phyloP scores from a whole-genome alignment of 2,888 invertebrate species.

The Agrotis ipsilon region DNA sequence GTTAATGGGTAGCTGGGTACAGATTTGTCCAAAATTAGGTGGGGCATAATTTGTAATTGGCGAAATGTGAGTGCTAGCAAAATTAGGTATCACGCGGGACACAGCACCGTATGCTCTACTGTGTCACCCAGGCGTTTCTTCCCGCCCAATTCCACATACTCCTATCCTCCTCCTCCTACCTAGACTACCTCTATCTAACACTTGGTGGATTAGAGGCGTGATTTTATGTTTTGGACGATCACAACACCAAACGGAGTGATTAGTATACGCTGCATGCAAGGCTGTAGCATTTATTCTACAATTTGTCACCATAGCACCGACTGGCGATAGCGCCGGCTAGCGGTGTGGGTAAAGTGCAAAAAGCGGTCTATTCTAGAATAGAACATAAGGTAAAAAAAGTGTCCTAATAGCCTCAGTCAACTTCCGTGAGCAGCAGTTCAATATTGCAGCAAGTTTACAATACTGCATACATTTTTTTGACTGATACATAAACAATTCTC shows the following conservation, averaged over 20 bases:
- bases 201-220: too few species aligned
- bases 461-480: not conserved
- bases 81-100: too few species aligned
- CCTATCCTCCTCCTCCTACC: too few species aligned
- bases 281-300: not conserved
- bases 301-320: not conserved
- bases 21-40: too few species aligned
- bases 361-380: not conserved
- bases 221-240: not conserved
- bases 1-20: too few species aligned
- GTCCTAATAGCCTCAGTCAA: not conserved
- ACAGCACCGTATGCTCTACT: too few species aligned
- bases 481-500: too few species aligned
- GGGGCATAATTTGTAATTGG: too few species aligned
- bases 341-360: constrained; percentile 6
- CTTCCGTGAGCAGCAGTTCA: not conserved
- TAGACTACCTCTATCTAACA: too few species aligned
- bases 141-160: too few species aligned
- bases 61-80: too few species aligned
- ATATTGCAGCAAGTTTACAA: not conserved
- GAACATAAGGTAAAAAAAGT: not conserved
- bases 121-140: too few species aligned
- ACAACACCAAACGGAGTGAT: constrained; percentile 15
- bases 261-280: constrained; percentile 3
- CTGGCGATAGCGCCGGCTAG: constrained; percentile 10